Percentiles rank a stretch among this genome's conserved stretches.
Conservation (phyloP, 2,888 invertebrate species). For the Heliconius hortense region DNA sequence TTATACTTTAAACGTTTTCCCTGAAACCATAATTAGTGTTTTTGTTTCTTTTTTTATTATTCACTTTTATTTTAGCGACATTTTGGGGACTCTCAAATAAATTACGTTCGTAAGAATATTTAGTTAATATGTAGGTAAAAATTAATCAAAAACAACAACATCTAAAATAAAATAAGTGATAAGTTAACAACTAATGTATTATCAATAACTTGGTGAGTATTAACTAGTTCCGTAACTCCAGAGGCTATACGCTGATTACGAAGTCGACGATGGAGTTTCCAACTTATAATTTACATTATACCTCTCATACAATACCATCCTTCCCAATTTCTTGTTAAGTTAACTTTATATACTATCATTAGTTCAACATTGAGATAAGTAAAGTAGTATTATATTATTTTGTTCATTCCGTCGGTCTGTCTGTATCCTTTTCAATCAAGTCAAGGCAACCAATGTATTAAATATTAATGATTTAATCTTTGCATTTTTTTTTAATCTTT, state of each 20-base stretch:
- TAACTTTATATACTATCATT: neutral
- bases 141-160: neutral
- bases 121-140: neutral
- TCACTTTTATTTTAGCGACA: too few species aligned
- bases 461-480: neutral
- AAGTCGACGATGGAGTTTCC: conserved; percentile 36
- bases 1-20: too few species aligned
- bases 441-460: neutral
- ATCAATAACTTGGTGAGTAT: conserved; percentile 27
- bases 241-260: conserved; percentile 36
- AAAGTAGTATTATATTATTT: neutral
- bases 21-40: too few species aligned
- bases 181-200: conserved; percentile 22
- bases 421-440: neutral
- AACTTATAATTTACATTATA: conserved; percentile 37
- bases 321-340: conserved; percentile 15
- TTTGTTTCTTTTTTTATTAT: too few species aligned
- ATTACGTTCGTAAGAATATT: too few species aligned
- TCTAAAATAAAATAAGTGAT: neutral
- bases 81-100: too few species aligned
- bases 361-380: neutral
- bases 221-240: conserved; percentile 34
- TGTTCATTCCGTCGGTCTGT: neutral
- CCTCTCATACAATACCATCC: conserved; percentile 29
- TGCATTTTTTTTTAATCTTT: neutral